Conservation (phyloP, 2,888 invertebrate species). For the Bursaphelenchus okinawaensis region DNA sequence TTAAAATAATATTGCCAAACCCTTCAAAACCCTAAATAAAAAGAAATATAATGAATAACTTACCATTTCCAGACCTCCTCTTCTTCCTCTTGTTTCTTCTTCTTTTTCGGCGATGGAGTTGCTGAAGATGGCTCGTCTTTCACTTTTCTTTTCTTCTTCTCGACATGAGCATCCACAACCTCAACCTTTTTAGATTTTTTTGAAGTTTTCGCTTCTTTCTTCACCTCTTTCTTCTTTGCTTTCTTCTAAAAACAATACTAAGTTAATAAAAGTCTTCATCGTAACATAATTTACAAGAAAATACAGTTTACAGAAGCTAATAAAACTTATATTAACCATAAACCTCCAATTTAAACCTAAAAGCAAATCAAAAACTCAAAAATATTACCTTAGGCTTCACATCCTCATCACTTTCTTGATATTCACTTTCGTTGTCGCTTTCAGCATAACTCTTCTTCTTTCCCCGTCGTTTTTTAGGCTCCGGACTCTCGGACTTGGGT, state of each 20-base stretch:
- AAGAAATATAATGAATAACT: slow-evolving; percentile 14
- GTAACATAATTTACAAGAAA: too few relatives aligned
- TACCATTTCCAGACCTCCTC: slow-evolving; percentile 63
- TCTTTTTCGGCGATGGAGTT: slow-evolving; percentile 28
- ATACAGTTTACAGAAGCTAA: too few relatives aligned
- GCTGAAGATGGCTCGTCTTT: slow-evolving; percentile 20
- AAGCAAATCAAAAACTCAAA: neutral
- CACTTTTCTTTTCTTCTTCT: slow-evolving; percentile 28
- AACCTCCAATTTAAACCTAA: too few relatives aligned
- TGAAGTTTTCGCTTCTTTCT: slow-evolving; percentile 18
- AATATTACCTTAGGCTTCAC: slow-evolving; percentile 33
- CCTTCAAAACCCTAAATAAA: neutral
- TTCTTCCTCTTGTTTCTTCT: slow-evolving; percentile 58
- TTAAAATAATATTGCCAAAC: neutral
- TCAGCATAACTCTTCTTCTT: slow-evolving; percentile 22
- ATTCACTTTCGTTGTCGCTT: slow-evolving; percentile 24
- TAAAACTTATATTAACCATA: too few relatives aligned
- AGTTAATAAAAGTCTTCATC: neutral
- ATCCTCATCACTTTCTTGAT: slow-evolving; percentile 33
- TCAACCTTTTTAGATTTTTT: slow-evolving; percentile 11
- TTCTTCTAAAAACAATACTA: slow-evolving; percentile 26
- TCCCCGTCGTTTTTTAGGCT: slow-evolving; percentile 14
- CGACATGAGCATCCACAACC: slow-evolving; percentile 33
- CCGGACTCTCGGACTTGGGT: slow-evolving; percentile 27
- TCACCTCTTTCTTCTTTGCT: slow-evolving; percentile 22